Evolutionary conservation across 30 jellyfish, hydroid and myxozoan genomes (phyloP), one percentile per base, ranked within the genome.

Genomic region (Nemopilema nomurai): DNA sequence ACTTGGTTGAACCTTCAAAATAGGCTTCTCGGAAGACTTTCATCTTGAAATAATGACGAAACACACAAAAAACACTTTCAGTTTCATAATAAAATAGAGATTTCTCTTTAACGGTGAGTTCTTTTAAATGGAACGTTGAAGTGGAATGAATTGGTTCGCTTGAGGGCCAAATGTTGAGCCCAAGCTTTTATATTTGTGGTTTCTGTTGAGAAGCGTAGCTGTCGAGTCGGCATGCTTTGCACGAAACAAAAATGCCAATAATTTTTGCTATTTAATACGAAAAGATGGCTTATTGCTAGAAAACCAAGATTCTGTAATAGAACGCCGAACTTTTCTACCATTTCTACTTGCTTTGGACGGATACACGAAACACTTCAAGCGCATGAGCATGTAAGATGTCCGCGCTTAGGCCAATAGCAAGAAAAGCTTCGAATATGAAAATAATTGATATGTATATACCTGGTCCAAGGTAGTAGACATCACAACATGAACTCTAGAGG

Each of bases 401-500:
- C 80, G 80, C 27, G 64, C 51, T 27, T 74, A 74, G 84, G 84
- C 84, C 84, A 27, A 52, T 70, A 19, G 33, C 50, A 25, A 52
- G 63, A 63, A 4, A 72, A 30, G 68, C 53, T 1, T 23, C 68
- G 30, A 72, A 72, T 4, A 24, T 57, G n/a, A 31, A 33, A 28
- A 8, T 22, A 63, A 30, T 20, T 27, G 68, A 16, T 18, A 41
- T 41, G 13, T 1, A 83, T 57, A 63, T 78, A 90, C 97, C 95
- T 90, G 97, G 87, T 90, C 88, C 87, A 90, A 90, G 86, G 89
- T 49, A 84, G 91, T 65, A 81, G 97, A 90, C 97, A 90, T 90
- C 88, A 81, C 97, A 90, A 77, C 95, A 77, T 51, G 74, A 79
- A 87, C 83, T 68, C 41, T 65, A n/a, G 19, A 9, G 67, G 22